Evolutionary conservation across 2,797 vertebrate genomes (phyloP).

Genomic region (Nannoperca australis): DNA sequence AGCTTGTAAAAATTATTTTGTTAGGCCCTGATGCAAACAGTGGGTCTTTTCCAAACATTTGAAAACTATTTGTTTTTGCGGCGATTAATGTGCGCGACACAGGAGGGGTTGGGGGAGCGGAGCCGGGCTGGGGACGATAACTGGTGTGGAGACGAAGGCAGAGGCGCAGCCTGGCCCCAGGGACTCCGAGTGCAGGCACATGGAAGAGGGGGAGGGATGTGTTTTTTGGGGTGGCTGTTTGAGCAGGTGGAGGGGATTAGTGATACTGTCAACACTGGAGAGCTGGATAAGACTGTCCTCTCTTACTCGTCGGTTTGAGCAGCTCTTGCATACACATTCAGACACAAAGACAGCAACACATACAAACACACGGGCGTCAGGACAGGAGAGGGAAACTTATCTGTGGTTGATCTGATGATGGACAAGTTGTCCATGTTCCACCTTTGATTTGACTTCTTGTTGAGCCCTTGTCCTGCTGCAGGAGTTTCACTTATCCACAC

Average conservation of each 20-base stretch:
- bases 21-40: conserved; percentile 90
- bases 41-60: conserved; percentile 89
- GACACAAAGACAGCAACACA: conserved; percentile 68
- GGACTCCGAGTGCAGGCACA: conserved; percentile 76
- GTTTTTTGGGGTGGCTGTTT: conserved; percentile 88
- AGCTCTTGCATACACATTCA: conserved; percentile 75
- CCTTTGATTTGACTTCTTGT: conserved; percentile 34
- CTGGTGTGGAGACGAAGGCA: conserved; percentile 80
- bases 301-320: conserved; percentile 81
- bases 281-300: conserved; percentile 93
- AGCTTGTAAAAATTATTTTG: conserved; percentile 92
- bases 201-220: conserved; percentile 75
- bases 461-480: conserved; percentile 1
- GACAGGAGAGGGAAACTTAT: conserved; percentile 45
- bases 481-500: conserved; percentile 9
- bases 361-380: conserved; percentile 52
- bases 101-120: conserved; percentile 75
- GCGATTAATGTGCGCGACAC: conserved; percentile 83
- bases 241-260: conserved; percentile 99
- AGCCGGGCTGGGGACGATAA: conserved; percentile 83
- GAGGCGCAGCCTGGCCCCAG: conserved; percentile 78
- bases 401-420: conserved; percentile 33
- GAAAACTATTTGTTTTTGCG: conserved; percentile 89
- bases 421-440: conserved; percentile 38
- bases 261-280: conserved; percentile 94